Base-by-base conservation (phyloP, 2,888 invertebrate genomes). In the Thumatha senex region DNA sequence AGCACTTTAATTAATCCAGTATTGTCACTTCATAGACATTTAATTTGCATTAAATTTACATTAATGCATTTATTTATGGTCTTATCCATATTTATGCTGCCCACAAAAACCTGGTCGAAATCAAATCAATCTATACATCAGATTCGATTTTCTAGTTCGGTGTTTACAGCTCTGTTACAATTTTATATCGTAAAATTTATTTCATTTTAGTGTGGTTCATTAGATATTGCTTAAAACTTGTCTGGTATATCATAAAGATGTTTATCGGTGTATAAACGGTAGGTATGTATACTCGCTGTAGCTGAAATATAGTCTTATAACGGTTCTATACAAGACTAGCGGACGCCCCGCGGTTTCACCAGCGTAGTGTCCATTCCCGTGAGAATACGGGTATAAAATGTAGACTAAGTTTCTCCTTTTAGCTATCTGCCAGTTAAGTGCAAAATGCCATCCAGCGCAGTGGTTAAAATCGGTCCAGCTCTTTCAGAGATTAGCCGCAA, bases 121-220 rank as follows among this genome's bases (percentile, higher is more conserved):
- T 85, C 84, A 82, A 80, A 78, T 71, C 74, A 67, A 78, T 81
- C 81, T 73, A 67, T 74, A 76, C 78, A 85, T 88, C 88, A 82
- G 74, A 80, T 86, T 78, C 67, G 76, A 89, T 88, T 88, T 88
- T 87, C 89, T 86, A 87, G 72, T 79, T 75, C 67, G 67, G 60
- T 79, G 83, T 89, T 88, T 88, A 89, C 86, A 88, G 82, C 88
- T 87, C 70, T 81, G 86, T 89, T 87, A 87, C 88, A 86, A 86
- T 89, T 86, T 86, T 74, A 76, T 75, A 76, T 86, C 82, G 70
- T 87, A 87, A 87, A 86, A 69, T 82, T 86, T 84, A 85, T 81
- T 78, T 77, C 67, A 63, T 74, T 82, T 85, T 84, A 86, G 81
- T 77, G 81, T 80, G 82, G 68, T 78, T 76, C 75, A 78, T 80